These are phyloP conservation scores for Caenorhabditis plicata DNA, from an alignment of 2,888 invertebrate genomes.

Conservation along the genomic window DNA sequence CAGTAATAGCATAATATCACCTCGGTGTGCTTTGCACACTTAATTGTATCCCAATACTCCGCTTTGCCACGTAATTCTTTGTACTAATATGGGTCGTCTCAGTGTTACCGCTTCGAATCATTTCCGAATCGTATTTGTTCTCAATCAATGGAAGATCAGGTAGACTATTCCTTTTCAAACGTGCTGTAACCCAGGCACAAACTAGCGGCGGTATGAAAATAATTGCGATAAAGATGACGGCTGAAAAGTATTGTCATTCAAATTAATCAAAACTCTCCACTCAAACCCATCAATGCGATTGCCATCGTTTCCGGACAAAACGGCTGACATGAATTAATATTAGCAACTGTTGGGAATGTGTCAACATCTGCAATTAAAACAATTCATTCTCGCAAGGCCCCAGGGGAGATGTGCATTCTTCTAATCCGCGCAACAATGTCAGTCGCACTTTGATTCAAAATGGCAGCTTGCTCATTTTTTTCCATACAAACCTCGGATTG, in stretches of 20 bases:
- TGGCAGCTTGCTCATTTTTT: conserved; percentile 3
- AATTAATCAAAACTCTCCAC: too few species aligned
- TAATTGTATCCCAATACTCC: conserved; percentile 60
- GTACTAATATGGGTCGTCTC: conserved; percentile 54
- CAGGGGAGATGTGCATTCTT: too few species aligned
- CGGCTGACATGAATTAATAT: conserved; percentile 36
- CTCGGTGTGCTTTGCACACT: conserved; percentile 57
- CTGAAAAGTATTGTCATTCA: too few species aligned
- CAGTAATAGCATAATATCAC: too few species aligned
- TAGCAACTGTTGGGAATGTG: conserved; percentile 17
- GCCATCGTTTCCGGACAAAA: conserved; percentile 45
- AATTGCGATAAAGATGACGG: conserved; percentile 38
- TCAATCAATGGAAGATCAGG: conserved; percentile 45
- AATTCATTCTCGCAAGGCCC: too few species aligned
- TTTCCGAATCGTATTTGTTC: conserved; percentile 50
- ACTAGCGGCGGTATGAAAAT: conserved; percentile 48
- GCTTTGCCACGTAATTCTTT: conserved; percentile 37
- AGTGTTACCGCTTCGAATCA: conserved; percentile 59
- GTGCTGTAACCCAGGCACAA: conserved; percentile 41
- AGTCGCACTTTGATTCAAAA: neutral
- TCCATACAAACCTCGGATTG: conserved; percentile 25
- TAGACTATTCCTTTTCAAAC: conserved; percentile 29
- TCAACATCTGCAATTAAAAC: conserved; percentile 24
- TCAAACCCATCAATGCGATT: conserved; percentile 30
- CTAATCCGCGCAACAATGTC: too few species aligned